phyloP scores from a whole-genome alignment of 2,113 vertebrate genomes.

The Macroglossus sobrinus region DNA sequence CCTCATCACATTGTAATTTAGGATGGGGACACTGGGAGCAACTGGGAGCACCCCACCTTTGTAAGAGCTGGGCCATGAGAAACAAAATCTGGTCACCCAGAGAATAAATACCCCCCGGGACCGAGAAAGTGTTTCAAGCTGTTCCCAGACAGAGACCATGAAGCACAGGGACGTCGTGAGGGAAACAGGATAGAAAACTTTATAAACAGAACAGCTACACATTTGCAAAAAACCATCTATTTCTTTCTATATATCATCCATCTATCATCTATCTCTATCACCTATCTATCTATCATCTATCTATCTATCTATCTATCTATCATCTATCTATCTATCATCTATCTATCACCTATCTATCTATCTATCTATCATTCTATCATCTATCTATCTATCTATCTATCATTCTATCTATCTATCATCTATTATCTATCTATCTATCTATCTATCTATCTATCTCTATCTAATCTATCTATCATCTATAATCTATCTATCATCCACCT shows the following conservation, averaged over 20 bases:
- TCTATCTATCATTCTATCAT: not conserved
- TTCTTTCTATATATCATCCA: not conserved
- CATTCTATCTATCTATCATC: too few relatives aligned
- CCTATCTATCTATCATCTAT: too few relatives aligned
- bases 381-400: not conserved
- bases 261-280: too few relatives aligned
- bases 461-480: not conserved
- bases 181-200: rapidly evolving
- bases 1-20: not conserved
- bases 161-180: rapidly evolving
- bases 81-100: rapidly evolving
- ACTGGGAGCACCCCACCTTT: not conserved
- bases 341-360: too few relatives aligned
- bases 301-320: not conserved
- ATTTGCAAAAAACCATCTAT: not conserved
- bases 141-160: rapidly evolving
- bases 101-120: rapidly evolving
- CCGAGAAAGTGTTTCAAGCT: rapidly evolving
- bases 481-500: not conserved
- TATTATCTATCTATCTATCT: not conserved
- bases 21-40: not conserved
- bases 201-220: rapidly evolving
- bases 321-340: not conserved
- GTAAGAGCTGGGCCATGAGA: rapidly evolving
- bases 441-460: not conserved